Evolutionary conservation across 2,113 vertebrate genomes (phyloP), one percentile per base, ranked within the genome.

Genomic region (Bostrychus sinensis): DNA sequence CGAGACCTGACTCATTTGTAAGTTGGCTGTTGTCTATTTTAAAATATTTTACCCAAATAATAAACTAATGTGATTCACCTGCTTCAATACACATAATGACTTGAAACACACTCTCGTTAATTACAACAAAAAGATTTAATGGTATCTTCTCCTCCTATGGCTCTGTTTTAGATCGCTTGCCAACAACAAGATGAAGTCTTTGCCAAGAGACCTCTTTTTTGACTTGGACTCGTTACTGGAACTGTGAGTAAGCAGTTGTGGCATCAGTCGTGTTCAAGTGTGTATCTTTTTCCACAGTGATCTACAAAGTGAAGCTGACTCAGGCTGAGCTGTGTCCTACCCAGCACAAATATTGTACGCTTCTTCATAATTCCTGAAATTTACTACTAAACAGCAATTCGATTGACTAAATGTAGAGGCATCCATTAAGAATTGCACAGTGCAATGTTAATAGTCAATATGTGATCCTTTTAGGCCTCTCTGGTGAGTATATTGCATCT

Each of bases 151-250:
- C 28, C 72, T 23, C 2, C 5, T 75, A 34, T 61, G 55, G 36
- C 42, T 80, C 53, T 88, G 88, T 2, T 91, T 78, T 86, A 99
- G 97, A 77, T 99, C 97, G 58, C 91, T 99, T 81, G 94, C 97
- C 77, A 97, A 98, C 86, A 98, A 98, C 91, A 92, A 95, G 60
- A 93, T 99, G 84, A 95, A 89, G 89, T 89, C 90, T 80, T 91
- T 99, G 83, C 96, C 96, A 22, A 94, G 94, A 84, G 93, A 96
- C 54, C 92, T 98, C 80, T 97, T 99, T 87, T 93, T 90, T 20
- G 93, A 98, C 82, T 92, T 99, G 88, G 94, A 97, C 82, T 99
- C 97, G 30, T 87, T 99, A 85, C 95, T 98, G 89, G 96, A 99
- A 84, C 89, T 99, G 97, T 99, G 91, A 99, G 97, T 96, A 86